These are phyloP conservation scores for Pseudopipra pipra DNA, from an alignment of 2,113 vertebrate species.

Conservation along the genomic window DNA sequence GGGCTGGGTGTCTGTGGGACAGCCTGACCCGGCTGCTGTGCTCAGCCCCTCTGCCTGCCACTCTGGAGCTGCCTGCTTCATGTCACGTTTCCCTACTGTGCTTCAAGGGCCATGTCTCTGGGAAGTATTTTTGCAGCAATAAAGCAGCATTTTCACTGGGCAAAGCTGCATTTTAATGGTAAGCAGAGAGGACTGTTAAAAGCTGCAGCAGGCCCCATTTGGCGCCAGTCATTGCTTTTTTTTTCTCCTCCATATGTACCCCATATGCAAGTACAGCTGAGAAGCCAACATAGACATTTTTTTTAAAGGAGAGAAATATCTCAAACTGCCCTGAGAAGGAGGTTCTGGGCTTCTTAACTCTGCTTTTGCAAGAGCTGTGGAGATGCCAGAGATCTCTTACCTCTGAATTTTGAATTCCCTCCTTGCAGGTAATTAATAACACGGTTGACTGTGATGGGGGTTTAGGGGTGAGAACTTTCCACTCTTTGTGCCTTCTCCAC, in stretches of 20 bases:
- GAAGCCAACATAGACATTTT: slow-evolving; percentile 12
- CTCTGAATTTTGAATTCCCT: neutral
- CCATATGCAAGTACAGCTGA: slow-evolving; percentile 53
- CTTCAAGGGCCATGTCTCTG: neutral
- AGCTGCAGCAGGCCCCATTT: neutral
- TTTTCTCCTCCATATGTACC: slow-evolving; percentile 37
- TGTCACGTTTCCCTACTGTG: neutral
- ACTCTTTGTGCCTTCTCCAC: neutral
- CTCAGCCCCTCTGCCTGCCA: neutral
- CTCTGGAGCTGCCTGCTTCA: fast-evolving
- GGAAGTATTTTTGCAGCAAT: slow-evolving; percentile 21
- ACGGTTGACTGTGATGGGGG: fast-evolving
- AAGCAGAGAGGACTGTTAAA: slow-evolving; percentile 42
- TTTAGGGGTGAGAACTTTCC: neutral
- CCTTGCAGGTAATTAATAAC: neutral
- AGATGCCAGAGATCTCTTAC: neutral
- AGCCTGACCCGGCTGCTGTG: neutral
- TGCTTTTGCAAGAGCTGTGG: neutral
- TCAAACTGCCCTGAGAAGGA: neutral
- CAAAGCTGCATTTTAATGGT: slow-evolving; percentile 34
- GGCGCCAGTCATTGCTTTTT: slow-evolving; percentile 32
- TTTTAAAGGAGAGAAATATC: neutral
- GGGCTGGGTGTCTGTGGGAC: neutral
- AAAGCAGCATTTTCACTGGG: slow-evolving; percentile 33
- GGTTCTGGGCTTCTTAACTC: neutral